Evolutionary conservation across 2,888 invertebrate genomes (phyloP), one percentile per base, ranked within the genome.

Genomic region (Piscicola geometra): DNA sequence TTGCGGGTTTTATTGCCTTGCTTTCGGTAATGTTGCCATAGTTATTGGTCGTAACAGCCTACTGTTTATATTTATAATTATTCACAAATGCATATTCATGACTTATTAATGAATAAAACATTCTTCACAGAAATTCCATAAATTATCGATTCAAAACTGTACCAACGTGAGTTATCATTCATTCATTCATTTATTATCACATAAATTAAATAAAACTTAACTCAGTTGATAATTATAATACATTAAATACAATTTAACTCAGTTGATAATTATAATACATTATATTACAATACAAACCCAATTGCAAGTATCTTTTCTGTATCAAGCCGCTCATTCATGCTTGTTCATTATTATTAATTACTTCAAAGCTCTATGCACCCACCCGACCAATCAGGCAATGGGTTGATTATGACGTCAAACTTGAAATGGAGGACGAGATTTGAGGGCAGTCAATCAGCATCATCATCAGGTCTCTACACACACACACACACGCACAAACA

Each of bases 371-470:
- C n/a, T n/a, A n/a, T n/a, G n/a, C n/a, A n/a, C n/a, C n/a, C n/a
- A n/a, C n/a, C n/a, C n/a, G n/a, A n/a, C 5, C 30, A 28, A 3
- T n/a, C 50, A 71, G 73, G 35, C 52, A 47, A 35, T 73, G 73
- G 73, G 35, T 56, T 35, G 73, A 73, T 30, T 73, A 50, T 32
- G 73, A 73, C 25, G 73, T 73, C 30, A 73, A 73, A 56, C 33
- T 73, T 35, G 73, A 73, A 32, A 73, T 73, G 73, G 73, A 67
- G n/a, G 67, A 73, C n/a, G 73, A 73, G 33, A 73, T 73, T n/a
- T 73, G 21, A 67, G 3, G n/a, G 30, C n/a, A 56, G n/a, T 25
- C n/a, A 5, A 56, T 56, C 60, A 25, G 5, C 60, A 9, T 56
- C 25, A 21, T 56, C n/a, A 56, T 56, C 25, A 56, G 9, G 21